phyloP scores from a whole-genome alignment of 2,888 invertebrate genomes.

The Melieria omissa region DNA sequence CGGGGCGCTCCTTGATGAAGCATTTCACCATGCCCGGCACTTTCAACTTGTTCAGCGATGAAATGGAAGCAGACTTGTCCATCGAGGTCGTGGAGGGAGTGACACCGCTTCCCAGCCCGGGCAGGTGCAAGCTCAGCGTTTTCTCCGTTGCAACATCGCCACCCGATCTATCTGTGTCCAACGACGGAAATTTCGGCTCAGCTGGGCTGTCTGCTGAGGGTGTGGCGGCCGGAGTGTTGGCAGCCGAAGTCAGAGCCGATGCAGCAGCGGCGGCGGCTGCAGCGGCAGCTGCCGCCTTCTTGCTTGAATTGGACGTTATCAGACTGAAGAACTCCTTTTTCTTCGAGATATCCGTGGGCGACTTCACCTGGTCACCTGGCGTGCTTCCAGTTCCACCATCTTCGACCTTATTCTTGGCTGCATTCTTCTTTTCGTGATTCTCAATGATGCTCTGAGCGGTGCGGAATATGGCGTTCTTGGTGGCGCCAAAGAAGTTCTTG shows the following conservation, averaged over 20 bases:
- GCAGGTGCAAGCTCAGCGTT: slow-evolving; percentile 56
- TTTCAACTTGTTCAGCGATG: slow-evolving; percentile 62
- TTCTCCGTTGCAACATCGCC: slow-evolving; percentile 41
- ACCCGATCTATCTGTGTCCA: slow-evolving; percentile 16
- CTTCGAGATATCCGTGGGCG: slow-evolving; percentile 64
- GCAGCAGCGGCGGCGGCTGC: slow-evolving; percentile 52
- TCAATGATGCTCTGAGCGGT: slow-evolving; percentile 68
- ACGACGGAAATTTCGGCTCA: slow-evolving; percentile 43
- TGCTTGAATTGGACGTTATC: slow-evolving; percentile 63
- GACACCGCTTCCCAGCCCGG: slow-evolving; percentile 43
- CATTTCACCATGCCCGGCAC: slow-evolving; percentile 66
- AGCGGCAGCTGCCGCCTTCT: slow-evolving; percentile 60
- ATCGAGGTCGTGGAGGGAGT: slow-evolving; percentile 58
- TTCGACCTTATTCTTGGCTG: slow-evolving; percentile 62
- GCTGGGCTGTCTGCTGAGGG: slow-evolving; percentile 41
- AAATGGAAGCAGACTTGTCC: slow-evolving; percentile 61
- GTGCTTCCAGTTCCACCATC: slow-evolving; percentile 42
- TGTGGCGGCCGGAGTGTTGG: slow-evolving; percentile 47
- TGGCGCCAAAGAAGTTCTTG: slow-evolving; percentile 67
- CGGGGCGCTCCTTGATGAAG: slow-evolving; percentile 60
- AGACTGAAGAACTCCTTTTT: slow-evolving; percentile 66
- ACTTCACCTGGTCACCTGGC: slow-evolving; percentile 56
- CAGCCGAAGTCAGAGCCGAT: slow-evolving; percentile 33
- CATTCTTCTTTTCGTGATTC: slow-evolving; percentile 67
- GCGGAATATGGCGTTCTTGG: slow-evolving; percentile 67